phyloP scores from a whole-genome alignment of 2,797 vertebrate genomes.

The Acanthurus tractus region DNA sequence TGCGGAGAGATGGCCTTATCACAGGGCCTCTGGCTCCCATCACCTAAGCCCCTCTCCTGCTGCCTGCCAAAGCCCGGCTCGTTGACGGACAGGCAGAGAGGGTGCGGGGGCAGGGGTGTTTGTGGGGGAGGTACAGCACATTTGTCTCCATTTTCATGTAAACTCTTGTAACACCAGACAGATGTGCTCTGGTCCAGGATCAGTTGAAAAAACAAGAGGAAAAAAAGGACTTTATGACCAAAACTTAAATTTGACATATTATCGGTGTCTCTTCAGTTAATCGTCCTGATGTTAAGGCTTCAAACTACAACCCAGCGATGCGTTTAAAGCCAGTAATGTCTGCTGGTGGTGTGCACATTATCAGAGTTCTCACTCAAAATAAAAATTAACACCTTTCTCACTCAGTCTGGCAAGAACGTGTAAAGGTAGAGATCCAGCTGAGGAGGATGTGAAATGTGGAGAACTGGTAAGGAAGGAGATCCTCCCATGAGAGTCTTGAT shows the following conservation, averaged over 20 bases:
- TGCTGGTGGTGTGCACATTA: background rate
- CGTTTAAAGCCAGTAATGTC: constrained; percentile 10
- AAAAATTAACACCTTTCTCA: constrained; percentile 39
- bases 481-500: constrained; percentile 65
- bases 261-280: background rate
- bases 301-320: background rate
- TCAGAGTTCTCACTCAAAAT: constrained; percentile 24
- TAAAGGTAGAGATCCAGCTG: constrained; percentile 49
- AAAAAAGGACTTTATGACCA: background rate
- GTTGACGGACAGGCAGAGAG: constrained; percentile 71
- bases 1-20: constrained; percentile 79
- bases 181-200: constrained; percentile 36
- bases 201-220: background rate
- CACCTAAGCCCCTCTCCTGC: constrained; percentile 72
- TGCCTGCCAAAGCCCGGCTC: constrained; percentile 55
- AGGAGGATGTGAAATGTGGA: constrained; percentile 60
- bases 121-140: constrained; percentile 18
- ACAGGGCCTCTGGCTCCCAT: constrained; percentile 77
- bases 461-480: constrained; percentile 62
- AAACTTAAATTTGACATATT: background rate
- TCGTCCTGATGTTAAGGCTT: background rate
- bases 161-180: constrained; percentile 57
- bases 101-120: background rate
- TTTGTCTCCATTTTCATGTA: constrained; percentile 62
- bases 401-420: constrained; percentile 24